Conservation (phyloP, 2,888 invertebrate genomes). For the Ellobium chinense region DNA sequence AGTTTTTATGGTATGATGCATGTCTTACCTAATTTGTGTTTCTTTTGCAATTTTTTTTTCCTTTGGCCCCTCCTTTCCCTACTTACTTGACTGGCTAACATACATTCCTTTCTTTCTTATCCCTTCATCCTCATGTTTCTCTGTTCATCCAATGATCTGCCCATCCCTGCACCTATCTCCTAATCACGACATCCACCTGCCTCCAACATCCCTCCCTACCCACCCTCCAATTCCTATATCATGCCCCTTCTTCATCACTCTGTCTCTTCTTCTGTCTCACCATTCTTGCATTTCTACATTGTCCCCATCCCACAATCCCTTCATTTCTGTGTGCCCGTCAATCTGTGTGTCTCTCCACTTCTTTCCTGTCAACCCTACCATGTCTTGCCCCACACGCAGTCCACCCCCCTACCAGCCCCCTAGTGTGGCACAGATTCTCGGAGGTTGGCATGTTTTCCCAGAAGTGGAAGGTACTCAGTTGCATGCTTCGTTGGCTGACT, state of each 20-base stretch:
- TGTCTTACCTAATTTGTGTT: not conserved
- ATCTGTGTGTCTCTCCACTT: not conserved
- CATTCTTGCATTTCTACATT: too few relatives aligned
- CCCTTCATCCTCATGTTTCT: too few relatives aligned
- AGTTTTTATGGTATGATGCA: not conserved
- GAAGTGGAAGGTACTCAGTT: not conserved
- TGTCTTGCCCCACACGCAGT: constrained; percentile 43
- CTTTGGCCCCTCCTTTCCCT: not conserved
- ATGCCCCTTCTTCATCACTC: too few relatives aligned
- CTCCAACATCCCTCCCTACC: too few relatives aligned
- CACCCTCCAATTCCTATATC: too few relatives aligned
- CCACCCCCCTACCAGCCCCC: constrained; percentile 64
- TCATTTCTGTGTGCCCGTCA: not conserved
- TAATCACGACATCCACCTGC: too few relatives aligned
- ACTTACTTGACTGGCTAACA: not conserved
- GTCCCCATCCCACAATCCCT: too few relatives aligned
- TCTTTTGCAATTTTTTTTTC: not conserved
- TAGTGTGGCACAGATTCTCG: constrained; percentile 37
- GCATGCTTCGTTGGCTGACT: constrained; percentile 26
- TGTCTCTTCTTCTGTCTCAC: too few relatives aligned
- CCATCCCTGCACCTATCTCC: too few relatives aligned
- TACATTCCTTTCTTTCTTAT: not conserved
- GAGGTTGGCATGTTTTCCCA: constrained; percentile 10
- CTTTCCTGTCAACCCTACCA: not conserved
- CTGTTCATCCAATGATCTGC: too few relatives aligned